Evolutionary conservation across 2,113 vertebrate genomes (phyloP), one percentile per base, ranked within the genome.

Genomic region (Pungitius pungitius): DNA sequence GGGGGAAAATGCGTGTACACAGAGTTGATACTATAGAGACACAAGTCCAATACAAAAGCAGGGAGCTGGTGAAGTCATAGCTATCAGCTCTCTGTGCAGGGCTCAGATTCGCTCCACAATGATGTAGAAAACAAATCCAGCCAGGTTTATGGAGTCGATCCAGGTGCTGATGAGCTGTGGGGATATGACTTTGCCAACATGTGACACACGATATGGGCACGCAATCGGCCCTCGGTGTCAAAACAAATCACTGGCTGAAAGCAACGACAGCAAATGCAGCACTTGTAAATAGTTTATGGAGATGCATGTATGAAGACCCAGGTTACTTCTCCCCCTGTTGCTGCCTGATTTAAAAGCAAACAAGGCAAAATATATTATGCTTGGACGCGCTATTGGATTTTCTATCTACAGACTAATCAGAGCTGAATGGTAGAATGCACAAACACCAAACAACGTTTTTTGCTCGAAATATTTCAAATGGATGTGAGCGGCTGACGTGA

Each of bases 401-500:
- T 79, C 74, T 81, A 84, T 89, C 81, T 80, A 66, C 57, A 26
- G 60, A 51, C 73, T 84, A 85, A 89, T 90, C 71, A 80, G 74
- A 84, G 82, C 61, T 73, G 62, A 87, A 86, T 87, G 77, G 76
- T 61, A 74, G 73, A 84, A 75, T 26, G 43, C 60, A 73, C 55
- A 68, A 73, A 80, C 76, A 80, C 84, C 43, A 70, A 84, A 82
- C 75, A 80, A 74, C 73, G 78, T 77, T 79, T n/a, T 89, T 83
- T 64, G 64, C 69, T 78, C 60, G 82, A 79, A 86, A 91, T 91
- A 88, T 91, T 90, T 87, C 58, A 88, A 85, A 85, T 78, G 73
- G 70, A 75, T 69, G 68, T 11, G 66, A 76, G 83, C 62, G 0
- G 24, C 22, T 15, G 26, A 80, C 70, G 58, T 86, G 83, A 86